Evolutionary conservation across 2,113 vertebrate species (phyloP).

Genomic region (Corydoras sp.): DNA sequence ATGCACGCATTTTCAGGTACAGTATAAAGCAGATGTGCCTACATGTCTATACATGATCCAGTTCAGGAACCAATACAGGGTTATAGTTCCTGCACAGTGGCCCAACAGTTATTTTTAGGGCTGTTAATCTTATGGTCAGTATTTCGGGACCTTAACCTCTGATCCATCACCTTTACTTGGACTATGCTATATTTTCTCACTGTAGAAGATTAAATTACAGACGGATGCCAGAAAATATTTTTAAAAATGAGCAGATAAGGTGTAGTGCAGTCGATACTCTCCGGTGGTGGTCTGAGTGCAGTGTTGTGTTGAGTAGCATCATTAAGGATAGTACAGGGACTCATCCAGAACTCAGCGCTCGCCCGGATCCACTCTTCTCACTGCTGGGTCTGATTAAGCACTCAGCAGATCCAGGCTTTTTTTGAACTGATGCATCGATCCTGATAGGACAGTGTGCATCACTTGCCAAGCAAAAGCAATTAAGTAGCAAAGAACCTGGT

Average conservation of each 20-base stretch:
- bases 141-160: no score
- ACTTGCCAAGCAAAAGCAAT: constrained; percentile 54
- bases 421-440: constrained; percentile 61
- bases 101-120: no score
- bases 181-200: no score
- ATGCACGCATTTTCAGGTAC: no score
- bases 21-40: no score
- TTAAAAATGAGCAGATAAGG: constrained; percentile 1
- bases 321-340: constrained; percentile 29
- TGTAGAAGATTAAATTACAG: no score
- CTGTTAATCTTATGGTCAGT: no score
- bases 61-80: no score
- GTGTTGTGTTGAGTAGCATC: constrained; percentile 24
- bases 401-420: constrained; percentile 53
- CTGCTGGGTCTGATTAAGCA: constrained; percentile 51
- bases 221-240: no score
- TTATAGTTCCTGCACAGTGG: no score
- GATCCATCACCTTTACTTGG: no score
- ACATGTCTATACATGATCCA: no score
- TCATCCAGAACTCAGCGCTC: constrained; percentile 27
- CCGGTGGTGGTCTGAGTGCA: constrained; percentile 23
- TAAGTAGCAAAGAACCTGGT: constrained; percentile 44
- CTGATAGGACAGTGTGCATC: constrained; percentile 54
- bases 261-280: constrained; percentile 29
- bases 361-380: constrained; percentile 23